Conservation (phyloP, 1,140 invertebrate genomes). For the Theocolax elegans region DNA sequence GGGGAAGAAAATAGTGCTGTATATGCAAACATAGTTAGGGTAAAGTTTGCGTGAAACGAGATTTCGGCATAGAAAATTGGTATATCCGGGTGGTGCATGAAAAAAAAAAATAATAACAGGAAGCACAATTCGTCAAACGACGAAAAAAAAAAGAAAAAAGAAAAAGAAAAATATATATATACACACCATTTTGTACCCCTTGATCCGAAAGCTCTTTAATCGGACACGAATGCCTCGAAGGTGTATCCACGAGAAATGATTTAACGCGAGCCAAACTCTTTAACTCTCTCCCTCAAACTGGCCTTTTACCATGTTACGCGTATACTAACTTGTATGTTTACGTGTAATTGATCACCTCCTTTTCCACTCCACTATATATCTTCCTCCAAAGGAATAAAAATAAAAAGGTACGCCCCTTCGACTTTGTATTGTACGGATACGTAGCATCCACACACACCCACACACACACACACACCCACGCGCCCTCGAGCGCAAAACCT, state of each 20-base stretch:
- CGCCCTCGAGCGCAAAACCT: too few relatives aligned
- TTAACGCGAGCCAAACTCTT: not conserved
- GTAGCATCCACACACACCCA: not conserved
- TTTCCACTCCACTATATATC: slow-evolving; percentile 19
- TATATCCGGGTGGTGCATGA: not conserved
- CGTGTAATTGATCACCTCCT: not conserved
- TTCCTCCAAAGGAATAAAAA: slow-evolving; percentile 21
- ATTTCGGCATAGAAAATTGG: not conserved
- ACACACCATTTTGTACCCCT: not conserved
- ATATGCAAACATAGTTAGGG: not conserved
- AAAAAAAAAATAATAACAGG: not conserved
- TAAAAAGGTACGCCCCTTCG: not conserved
- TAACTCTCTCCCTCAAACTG: slow-evolving; percentile 28
- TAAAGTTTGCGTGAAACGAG: not conserved
- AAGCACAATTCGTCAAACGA: not conserved
- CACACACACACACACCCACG: not conserved
- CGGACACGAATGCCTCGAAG: not conserved
- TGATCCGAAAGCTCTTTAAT: slow-evolving; percentile 20
- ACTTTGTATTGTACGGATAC: slow-evolving; percentile 9
- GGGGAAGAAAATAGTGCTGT: not conserved
- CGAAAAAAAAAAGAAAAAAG: too few relatives aligned
- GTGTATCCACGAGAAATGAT: not conserved
- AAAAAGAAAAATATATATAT: slow-evolving; percentile 10
- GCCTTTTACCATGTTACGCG: slow-evolving; percentile 19
- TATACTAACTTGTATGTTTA: not conserved